Evolutionary conservation across 1,140 invertebrate species (phyloP), one percentile per base, ranked within the genome.

Genomic region (Anthonomus grandis): DNA sequence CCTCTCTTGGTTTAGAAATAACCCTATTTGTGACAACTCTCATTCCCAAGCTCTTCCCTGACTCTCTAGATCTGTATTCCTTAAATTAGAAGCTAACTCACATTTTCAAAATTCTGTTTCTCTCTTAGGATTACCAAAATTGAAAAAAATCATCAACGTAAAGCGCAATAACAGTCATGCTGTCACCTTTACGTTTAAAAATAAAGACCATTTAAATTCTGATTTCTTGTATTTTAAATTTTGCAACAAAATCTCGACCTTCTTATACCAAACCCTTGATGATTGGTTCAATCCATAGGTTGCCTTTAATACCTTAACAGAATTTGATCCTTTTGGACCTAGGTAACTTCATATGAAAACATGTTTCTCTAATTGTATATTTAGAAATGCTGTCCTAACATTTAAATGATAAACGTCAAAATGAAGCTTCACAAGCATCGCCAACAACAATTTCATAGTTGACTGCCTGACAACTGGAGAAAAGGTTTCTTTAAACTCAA

Each of bases 101-200:
- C n/a, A n/a, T n/a, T n/a, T n/a, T n/a, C n/a, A n/a, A n/a, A n/a
- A n/a, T n/a, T n/a, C n/a, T n/a, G n/a, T n/a, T n/a, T n/a, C n/a
- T n/a, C n/a, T n/a, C n/a, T n/a, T n/a, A n/a, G n/a, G n/a, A 31
- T 31, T n/a, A n/a, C n/a, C n/a, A n/a, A n/a, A 31, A 31, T 8
- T n/a, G n/a, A n/a, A 31, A 52, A 68, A 66, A 63, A 64, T 73
- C 71, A 64, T 72, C 69, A 12, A 73, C 70, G 67, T 69, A 73
- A 2, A 70, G 18, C 45, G 68, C 63, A n/a, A 74, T 62, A 34
- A 70, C 67, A 31, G 63, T 62, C 36, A 58, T 57, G 21, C 6
- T 25, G 19, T 53, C 39, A 36, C 64, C 39, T 48, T 64, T 50
- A 44, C 22, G 59, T 47, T 73, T 69, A 39, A 47, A 45, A 62